phyloP scores from a whole-genome alignment of 2,797 vertebrate genomes.

The Poeciliopsis infans region DNA sequence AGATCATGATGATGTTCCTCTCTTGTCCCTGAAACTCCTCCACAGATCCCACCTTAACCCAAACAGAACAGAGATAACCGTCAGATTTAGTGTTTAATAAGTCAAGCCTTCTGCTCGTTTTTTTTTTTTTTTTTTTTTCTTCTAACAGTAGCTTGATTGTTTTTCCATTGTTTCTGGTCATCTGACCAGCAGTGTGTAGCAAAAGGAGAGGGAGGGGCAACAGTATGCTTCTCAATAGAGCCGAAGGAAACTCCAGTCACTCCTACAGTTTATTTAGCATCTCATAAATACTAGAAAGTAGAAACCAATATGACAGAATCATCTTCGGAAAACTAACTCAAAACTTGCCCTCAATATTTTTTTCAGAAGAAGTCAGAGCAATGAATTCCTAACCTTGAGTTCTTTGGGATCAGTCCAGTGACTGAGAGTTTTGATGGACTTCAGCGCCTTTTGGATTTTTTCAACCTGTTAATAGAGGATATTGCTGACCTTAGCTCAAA shows the following conservation, averaged over 20 bases:
- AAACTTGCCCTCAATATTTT: neutral
- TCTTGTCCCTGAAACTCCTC: conserved; percentile 98
- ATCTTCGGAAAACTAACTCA: neutral
- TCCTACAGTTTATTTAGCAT: neutral
- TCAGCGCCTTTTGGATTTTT: conserved; percentile 89
- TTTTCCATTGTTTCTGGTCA: neutral
- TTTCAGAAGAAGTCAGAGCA: neutral
- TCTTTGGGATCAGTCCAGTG: conserved; percentile 81
- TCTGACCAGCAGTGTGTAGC: neutral
- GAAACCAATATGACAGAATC: neutral
- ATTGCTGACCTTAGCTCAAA: neutral
- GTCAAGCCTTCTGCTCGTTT: neutral
- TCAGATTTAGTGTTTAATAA: neutral
- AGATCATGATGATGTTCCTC: conserved; percentile 88
- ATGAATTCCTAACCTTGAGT: conserved; percentile 80
- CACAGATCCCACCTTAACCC: conserved; percentile 89
- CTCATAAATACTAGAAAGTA: neutral
- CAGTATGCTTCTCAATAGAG: neutral
- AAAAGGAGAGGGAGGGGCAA: neutral
- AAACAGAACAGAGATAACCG: neutral
- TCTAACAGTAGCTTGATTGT: neutral
- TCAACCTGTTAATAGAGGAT: conserved; percentile 83
- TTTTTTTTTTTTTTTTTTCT: neutral
- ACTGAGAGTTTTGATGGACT: conserved; percentile 66
- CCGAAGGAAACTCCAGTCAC: neutral